These are phyloP conservation scores for Ridgeia piscesae DNA, from an alignment of 1,140 invertebrate species.

Conservation along the genomic window DNA sequence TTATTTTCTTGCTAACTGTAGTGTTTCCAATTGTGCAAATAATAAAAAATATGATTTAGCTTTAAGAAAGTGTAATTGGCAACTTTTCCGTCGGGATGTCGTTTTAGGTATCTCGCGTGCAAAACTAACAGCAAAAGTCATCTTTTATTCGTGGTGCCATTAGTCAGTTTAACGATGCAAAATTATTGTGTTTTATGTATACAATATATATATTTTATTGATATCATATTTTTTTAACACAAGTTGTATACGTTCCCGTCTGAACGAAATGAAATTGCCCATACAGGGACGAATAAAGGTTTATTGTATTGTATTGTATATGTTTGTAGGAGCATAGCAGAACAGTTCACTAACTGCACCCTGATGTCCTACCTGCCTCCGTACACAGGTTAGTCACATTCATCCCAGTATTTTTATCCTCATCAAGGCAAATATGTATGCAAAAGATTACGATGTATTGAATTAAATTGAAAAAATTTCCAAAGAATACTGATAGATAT, in stretches of 20 bases:
- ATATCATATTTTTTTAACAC: no score
- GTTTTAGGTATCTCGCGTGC: no score
- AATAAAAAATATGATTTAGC: background rate
- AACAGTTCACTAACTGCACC: slow-evolving; percentile 56
- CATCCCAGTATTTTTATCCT: background rate
- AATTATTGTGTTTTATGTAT: no score
- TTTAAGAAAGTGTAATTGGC: background rate
- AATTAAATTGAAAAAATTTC: background rate
- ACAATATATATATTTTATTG: no score
- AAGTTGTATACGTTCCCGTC: no score
- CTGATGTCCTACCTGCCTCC: slow-evolving; percentile 57
- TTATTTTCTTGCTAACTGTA: background rate
- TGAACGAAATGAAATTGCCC: no score
- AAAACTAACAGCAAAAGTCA: no score
- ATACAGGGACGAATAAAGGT: no score
- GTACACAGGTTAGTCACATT: slow-evolving; percentile 47
- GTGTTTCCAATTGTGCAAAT: background rate
- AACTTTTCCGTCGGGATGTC: no score
- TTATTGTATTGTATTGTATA: no score
- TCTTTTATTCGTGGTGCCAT: no score
- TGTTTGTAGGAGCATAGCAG: slow-evolving; percentile 48
- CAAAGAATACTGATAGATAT: background rate
- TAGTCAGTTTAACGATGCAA: no score
- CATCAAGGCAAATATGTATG: background rate
- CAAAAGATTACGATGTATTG: background rate